A percentile compares a stretch with the other conserved stretches of the same genome.
Conservation (phyloP, 2,113 vertebrate genomes). For the Strix aluco region DNA sequence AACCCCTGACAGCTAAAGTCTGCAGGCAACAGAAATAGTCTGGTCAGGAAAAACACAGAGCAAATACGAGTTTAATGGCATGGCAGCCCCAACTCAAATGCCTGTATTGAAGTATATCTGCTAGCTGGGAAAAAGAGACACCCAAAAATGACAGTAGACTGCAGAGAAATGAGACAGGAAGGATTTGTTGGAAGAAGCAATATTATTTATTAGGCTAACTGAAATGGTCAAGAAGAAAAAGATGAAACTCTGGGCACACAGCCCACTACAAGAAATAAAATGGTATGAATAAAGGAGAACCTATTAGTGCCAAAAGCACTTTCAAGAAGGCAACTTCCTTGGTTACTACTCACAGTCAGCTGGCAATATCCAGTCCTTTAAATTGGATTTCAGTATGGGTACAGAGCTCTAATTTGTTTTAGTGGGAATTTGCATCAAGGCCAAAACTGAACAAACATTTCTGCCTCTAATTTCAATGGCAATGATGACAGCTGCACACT, state of each 20-base stretch:
- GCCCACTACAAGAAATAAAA: neutral
- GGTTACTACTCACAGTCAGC: neutral
- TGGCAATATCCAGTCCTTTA: neutral
- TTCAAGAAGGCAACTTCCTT: neutral
- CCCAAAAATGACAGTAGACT: neutral
- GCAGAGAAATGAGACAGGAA: neutral
- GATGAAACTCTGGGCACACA: neutral
- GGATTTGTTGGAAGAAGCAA: neutral
- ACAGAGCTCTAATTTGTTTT: neutral
- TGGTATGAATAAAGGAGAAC: neutral
- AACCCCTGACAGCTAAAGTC: neutral
- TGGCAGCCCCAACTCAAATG: neutral
- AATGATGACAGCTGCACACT: neutral
- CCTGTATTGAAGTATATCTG: neutral
- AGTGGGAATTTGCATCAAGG: neutral
- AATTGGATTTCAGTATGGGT: neutral
- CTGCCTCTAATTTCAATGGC: neutral
- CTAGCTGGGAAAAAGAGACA: neutral
- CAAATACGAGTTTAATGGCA: fast-evolving
- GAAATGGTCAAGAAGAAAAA: neutral
- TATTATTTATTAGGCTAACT: neutral
- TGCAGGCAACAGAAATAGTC: neutral
- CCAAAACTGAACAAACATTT: neutral
- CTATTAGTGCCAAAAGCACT: neutral
- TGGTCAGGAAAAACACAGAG: neutral